Conservation (phyloP, 35 echinoderm and acorn worm species). For the Anneissia japonica region DNA sequence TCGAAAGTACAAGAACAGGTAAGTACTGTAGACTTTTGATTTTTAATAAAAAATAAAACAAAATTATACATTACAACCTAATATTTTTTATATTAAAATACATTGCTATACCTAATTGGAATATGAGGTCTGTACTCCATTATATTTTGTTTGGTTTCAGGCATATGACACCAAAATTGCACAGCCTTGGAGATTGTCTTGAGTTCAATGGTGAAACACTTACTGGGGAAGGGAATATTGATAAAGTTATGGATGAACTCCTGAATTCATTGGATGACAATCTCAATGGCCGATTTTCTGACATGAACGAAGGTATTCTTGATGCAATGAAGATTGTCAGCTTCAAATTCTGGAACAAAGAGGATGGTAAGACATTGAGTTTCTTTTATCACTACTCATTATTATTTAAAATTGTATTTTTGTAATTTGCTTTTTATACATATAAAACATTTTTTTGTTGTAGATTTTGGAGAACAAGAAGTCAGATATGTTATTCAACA, state of each 20-base stretch:
- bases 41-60: background rate
- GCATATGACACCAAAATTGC: background rate
- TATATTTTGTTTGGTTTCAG: background rate
- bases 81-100: no score
- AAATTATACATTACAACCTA: no score
- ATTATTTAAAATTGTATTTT: no score
- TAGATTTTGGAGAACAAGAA: no score
- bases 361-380: no score
- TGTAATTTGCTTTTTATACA: no score
- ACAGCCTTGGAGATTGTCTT: background rate
- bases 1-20: conserved; percentile 39
- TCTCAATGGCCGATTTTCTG: background rate
- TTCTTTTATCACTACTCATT: no score
- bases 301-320: background rate
- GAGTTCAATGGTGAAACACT: background rate
- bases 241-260: background rate
- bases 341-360: background rate
- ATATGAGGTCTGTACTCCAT: background rate
- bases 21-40: background rate
- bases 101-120: no score
- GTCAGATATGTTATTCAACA: no score
- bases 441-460: no score
- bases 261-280: background rate
- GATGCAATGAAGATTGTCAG: background rate
- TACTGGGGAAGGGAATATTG: background rate